These are phyloP conservation scores for Poecilia latipinna DNA, from an alignment of 2,113 vertebrate genomes.

Conservation along the genomic window DNA sequence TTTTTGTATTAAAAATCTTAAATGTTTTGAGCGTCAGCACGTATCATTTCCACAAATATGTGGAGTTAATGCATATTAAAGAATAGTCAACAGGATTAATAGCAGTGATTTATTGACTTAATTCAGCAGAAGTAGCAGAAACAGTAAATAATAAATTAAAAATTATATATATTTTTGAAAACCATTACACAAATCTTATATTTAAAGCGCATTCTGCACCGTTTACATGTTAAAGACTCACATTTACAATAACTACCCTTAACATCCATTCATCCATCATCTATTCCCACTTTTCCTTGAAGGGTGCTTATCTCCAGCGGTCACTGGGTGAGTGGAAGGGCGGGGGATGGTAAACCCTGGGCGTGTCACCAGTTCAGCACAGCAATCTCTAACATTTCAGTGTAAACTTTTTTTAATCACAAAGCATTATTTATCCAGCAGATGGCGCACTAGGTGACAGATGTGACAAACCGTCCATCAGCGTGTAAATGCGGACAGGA, in stretches of 20 bases:
- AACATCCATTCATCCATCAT: too few species aligned
- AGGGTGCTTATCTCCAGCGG: too few species aligned
- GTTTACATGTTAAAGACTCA: neutral
- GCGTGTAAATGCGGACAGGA: neutral
- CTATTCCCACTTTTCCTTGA: too few species aligned
- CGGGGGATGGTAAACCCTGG: too few species aligned
- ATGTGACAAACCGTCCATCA: neutral
- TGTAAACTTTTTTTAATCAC: neutral
- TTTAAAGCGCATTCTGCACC: slow-evolving; percentile 19
- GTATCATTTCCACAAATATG: neutral
- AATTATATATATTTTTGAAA: slow-evolving; percentile 3
- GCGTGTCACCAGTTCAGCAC: too few species aligned
- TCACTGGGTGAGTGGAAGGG: too few species aligned
- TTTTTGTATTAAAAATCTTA: neutral
- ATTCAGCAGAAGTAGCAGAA: slow-evolving; percentile 6
- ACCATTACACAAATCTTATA: slow-evolving; percentile 31
- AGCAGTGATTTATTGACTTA: slow-evolving; percentile 16
- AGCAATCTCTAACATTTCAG: slow-evolving; percentile 18
- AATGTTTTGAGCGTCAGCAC: neutral
- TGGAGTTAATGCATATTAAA: neutral
- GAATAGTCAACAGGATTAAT: neutral
- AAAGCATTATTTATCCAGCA: slow-evolving; percentile 22
- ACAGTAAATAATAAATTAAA: slow-evolving; percentile 8
- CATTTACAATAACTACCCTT: neutral
- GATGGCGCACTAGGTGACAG: slow-evolving; percentile 8